Base-by-base conservation (phyloP, 2,113 vertebrate species). In the Dromas ardeola region DNA sequence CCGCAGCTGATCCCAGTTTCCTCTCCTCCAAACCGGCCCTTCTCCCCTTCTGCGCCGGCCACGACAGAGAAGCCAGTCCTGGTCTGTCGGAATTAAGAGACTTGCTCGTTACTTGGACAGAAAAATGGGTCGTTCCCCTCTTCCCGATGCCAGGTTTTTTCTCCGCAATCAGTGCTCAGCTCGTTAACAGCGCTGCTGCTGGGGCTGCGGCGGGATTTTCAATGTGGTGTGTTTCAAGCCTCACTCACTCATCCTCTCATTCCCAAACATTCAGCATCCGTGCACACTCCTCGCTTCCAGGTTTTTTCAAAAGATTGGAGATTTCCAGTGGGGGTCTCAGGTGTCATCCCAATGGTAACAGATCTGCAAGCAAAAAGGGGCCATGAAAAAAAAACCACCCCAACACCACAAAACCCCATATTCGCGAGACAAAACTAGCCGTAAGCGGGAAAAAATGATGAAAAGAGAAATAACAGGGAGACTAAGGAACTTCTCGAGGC, bases 161-260 rank as follows among this genome's bases (percentile, higher is more conserved):
- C 96, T 95, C 95, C 18, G 79, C 96, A 95, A 91, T 95, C 98
- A 95, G 97, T 96, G 97, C 97, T 98, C 94, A 91, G 97, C 98
- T 98, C 91, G 90, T 97, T 95, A 78, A 94, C 98, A 97, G 98
- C 96, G 88, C 96, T 93, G 97, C 96, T 95, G 97, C 96, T 95
- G 47, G 47, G 56, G 98, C 98, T 97, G 98, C 94, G 98, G 98
- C 98, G 98, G 98, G 98, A 98, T 98, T 98, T 97, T 98, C 98
- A 98, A 98, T 98, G 98, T 98, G 99, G 99, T 99, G 98, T 98
- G 99, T 99, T 98, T 98, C 98, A 99, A 98, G 99, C 98, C 98
- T 99, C 98, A 99, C 98, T 98, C 99, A 98, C 98, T 98, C 98
- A 99, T 98, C 97, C 98, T 98, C 98, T 98, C 99, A 98, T 98